Evolutionary conservation across 2,113 vertebrate species (phyloP).

Genomic region (Lepus europaeus): DNA sequence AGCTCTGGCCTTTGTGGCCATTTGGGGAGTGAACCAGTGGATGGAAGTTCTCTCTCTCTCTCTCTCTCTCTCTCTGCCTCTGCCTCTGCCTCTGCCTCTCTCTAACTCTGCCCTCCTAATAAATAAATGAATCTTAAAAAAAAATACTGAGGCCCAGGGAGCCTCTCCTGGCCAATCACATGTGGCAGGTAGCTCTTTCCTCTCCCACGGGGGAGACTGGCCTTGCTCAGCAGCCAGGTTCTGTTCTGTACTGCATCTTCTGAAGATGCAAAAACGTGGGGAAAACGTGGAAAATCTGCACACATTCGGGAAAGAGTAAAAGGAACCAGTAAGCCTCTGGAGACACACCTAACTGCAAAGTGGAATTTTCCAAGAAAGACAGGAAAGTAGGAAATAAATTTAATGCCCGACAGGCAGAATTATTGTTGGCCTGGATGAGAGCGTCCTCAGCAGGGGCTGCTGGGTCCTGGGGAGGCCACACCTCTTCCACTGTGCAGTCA

Average conservation of each 20-base stretch:
- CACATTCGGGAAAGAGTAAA: conserved; percentile 29
- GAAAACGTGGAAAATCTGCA: not conserved
- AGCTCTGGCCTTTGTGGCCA: too few relatives aligned
- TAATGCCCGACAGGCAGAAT: not conserved
- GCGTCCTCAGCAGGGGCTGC: not conserved
- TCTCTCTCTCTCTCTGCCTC: too few relatives aligned
- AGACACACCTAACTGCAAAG: conserved; percentile 36
- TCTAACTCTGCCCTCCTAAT: too few relatives aligned
- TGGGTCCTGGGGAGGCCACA: not conserved
- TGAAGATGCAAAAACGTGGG: not conserved
- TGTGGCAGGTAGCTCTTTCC: not conserved
- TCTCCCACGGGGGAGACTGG: not conserved
- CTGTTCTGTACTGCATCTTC: not conserved
- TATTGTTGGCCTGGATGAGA: not conserved
- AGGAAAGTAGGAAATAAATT: not conserved
- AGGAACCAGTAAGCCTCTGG: not conserved
- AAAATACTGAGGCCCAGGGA: not conserved
- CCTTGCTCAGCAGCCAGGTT: not conserved
- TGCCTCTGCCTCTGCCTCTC: too few relatives aligned
- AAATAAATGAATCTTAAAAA: too few relatives aligned
- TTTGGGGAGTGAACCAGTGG: too few relatives aligned
- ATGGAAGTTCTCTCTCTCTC: too few relatives aligned
- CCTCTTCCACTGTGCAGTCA: not conserved
- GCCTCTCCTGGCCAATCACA: not conserved
- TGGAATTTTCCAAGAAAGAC: conserved; percentile 46